phyloP scores from a whole-genome alignment of 2,888 invertebrate genomes.

The Neria commutata region DNA sequence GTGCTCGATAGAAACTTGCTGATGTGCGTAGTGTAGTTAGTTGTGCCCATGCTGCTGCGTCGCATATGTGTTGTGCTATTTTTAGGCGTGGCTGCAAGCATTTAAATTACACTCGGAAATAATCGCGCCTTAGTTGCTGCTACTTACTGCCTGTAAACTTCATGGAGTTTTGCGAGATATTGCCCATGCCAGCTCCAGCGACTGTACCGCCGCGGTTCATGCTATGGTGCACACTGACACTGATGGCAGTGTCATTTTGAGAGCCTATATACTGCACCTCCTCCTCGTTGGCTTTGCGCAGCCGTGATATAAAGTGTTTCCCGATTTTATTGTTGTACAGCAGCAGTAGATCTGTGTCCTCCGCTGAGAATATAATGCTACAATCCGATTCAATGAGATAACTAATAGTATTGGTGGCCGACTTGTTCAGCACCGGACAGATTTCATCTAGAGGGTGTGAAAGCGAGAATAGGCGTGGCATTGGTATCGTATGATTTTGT shows the following conservation, averaged over 20 bases:
- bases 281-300: slow-evolving; percentile 76
- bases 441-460: slow-evolving; percentile 91
- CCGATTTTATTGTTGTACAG: slow-evolving; percentile 78
- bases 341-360: slow-evolving; percentile 80
- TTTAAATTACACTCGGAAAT: not conserved
- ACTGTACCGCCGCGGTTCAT: slow-evolving; percentile 30
- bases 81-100: slow-evolving; percentile 40
- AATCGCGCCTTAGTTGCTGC: not conserved
- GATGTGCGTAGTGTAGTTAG: slow-evolving; percentile 46
- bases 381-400: slow-evolving; percentile 70
- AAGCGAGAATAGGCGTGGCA: slow-evolving; percentile 84
- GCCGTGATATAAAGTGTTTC: slow-evolving; percentile 81
- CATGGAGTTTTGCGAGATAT: slow-evolving; percentile 46
- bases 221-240: slow-evolving; percentile 39
- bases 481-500: slow-evolving; percentile 60
- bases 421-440: slow-evolving; percentile 79
- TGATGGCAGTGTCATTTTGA: slow-evolving; percentile 58
- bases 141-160: slow-evolving; percentile 47
- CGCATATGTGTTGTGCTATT: slow-evolving; percentile 44
- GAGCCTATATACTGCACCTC: slow-evolving; percentile 72
- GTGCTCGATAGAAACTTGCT: slow-evolving; percentile 46
- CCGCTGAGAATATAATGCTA: slow-evolving; percentile 76
- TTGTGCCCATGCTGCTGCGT: slow-evolving; percentile 41
- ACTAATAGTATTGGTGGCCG: slow-evolving; percentile 66
- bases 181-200: slow-evolving; percentile 36